Percentiles rank a stretch among this genome's conserved stretches.
Evolutionary conservation across 2,797 vertebrate genomes (phyloP).

Genomic region (Sebastiscus albofasciatus): DNA sequence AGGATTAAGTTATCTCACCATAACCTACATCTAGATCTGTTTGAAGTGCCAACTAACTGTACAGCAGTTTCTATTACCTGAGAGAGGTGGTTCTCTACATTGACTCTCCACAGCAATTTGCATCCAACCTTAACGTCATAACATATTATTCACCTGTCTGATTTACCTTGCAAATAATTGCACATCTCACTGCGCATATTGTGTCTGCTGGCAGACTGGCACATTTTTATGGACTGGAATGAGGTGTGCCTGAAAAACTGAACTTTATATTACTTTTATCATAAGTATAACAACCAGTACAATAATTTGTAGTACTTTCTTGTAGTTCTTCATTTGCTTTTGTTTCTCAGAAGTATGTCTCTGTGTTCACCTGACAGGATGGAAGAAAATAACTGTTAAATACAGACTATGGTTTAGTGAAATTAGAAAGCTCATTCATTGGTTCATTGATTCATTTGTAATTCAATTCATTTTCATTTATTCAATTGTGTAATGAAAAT

Average conservation of each 20-base stretch:
- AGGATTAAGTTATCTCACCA: not conserved
- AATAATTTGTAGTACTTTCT: not conserved
- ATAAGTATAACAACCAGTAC: not conserved
- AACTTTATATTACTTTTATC: not conserved
- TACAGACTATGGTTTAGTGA: not conserved
- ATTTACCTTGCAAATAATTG: conserved; percentile 61
- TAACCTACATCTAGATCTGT: not conserved
- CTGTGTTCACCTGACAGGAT: not conserved
- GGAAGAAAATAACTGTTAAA: not conserved
- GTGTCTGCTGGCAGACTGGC: not conserved
- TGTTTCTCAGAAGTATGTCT: not conserved
- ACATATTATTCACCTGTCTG: not conserved
- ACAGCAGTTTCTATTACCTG: not conserved
- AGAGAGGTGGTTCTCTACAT: not conserved
- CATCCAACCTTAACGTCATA: not conserved
- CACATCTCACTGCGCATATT: not conserved
- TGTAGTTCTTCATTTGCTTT: not conserved
- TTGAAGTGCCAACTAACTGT: too few species aligned
- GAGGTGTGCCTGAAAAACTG: not conserved
- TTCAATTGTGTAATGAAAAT: not conserved
- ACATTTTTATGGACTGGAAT: not conserved
- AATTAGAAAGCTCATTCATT: not conserved
- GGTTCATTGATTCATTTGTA: not conserved
- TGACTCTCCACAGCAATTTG: not conserved
- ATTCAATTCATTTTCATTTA: not conserved